phyloP scores from a whole-genome alignment of 1,140 invertebrate genomes.

The Cyclina sinensis region DNA sequence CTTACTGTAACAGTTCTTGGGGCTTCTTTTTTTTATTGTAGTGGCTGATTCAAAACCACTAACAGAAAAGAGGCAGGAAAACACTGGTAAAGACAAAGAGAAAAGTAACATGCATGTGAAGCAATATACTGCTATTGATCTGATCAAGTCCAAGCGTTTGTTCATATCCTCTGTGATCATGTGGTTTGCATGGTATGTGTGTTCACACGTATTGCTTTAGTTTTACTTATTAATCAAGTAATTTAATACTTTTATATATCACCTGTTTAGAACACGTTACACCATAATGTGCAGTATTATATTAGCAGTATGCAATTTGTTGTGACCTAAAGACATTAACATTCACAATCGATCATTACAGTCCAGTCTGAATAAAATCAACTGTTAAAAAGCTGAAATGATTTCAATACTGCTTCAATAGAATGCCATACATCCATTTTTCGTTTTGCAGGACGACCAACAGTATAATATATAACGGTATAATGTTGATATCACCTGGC shows the following conservation, averaged over 20 bases:
- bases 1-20: no score
- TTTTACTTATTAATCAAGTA: not conserved
- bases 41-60: not conserved
- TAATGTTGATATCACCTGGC: slow-evolving; percentile 87
- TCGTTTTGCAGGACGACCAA: slow-evolving; percentile 89
- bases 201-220: not conserved
- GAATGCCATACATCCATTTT: no score
- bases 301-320: no score
- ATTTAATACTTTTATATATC: no score
- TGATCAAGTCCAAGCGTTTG: slow-evolving; percentile 15
- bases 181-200: slow-evolving; percentile 43
- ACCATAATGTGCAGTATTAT: no score
- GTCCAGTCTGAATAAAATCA: no score
- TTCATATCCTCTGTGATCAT: slow-evolving; percentile 49
- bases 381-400: no score
- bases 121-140: slow-evolving; percentile 26
- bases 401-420: no score
- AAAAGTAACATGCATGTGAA: not conserved
- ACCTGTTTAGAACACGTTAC: no score
- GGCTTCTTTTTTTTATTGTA: not conserved
- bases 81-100: not conserved
- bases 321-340: no score
- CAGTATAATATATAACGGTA: slow-evolving; percentile 89
- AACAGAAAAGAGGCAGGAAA: not conserved
- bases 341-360: no score